Evolutionary conservation across 2,113 vertebrate genomes (phyloP), one percentile per base, ranked within the genome.

Genomic region (Columba janthina): DNA sequence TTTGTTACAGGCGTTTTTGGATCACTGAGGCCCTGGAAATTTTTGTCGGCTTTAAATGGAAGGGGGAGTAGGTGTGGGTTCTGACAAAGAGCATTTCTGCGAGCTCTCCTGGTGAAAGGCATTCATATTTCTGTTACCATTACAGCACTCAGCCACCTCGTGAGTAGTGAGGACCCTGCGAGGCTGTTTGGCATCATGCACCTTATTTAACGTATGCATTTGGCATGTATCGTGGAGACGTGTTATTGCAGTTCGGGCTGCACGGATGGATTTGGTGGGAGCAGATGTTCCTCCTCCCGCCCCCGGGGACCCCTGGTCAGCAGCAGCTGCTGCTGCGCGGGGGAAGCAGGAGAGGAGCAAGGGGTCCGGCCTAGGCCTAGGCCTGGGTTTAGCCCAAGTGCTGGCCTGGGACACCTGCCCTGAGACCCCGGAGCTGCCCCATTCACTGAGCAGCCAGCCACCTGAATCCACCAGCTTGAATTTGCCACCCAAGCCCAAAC

Each of bases 1-100:
- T 90, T 90, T 85, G 57, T 90, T 90, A 61, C 70, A 69, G 44
- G 53, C 53, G 9, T 81, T 96, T 95, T 90, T 90, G 76, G 40
- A 90, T 69, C 3, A 19, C 36, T 72, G 69, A 84, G 32, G 73
- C 46, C 81, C 71, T 88, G 51, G 54, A 60, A 90, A 25, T 74
- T 84, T 94, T 86, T 87, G 57, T 88, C 69, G 78, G 22, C 92
- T 87, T 81, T 81, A 87, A 81, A 75, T 78, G 40, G 56, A 88
- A 64, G 44, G 20, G 60, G 15, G 36, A 61, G 40, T 42, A 67
- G 60, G 44, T 61, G 42, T 80, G 34, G 61, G 56, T 90, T 88
- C 32, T 53, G 73, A 93, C 56, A 88, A 81, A 77, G 62, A 73
- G 11, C 10, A 17, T 71, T 94, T 92, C 60, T 92, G 25, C 53